Percentiles rank a stretch among this genome's conserved stretches.
Conservation (phyloP, 2,113 vertebrate species). For the Leiothrix lutea region DNA sequence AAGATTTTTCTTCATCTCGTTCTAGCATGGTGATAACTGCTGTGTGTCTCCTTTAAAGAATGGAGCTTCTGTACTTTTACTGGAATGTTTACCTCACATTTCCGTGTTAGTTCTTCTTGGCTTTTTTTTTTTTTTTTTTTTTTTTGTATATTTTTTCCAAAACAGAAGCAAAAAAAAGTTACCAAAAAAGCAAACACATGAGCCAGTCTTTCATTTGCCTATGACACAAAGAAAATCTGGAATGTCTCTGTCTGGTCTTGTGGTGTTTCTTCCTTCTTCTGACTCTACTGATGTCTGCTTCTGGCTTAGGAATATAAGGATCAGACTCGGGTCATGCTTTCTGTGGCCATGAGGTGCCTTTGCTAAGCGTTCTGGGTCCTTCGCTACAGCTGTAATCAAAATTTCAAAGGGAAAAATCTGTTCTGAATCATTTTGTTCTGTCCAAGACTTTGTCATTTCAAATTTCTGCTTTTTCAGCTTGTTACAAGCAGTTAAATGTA, state of each 20-base stretch:
- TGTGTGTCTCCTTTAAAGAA: constrained; percentile 64
- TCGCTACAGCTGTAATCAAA: neutral
- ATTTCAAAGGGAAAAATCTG: neutral
- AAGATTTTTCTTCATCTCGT: constrained; percentile 71
- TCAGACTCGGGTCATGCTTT: neutral
- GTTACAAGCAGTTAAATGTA: neutral
- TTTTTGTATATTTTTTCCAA: constrained; percentile 79
- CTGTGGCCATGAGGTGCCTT: neutral
- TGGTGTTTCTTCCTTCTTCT: neutral
- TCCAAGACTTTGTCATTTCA: neutral
- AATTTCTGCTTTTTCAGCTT: neutral
- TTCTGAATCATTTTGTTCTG: neutral
- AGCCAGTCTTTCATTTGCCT: constrained; percentile 55
- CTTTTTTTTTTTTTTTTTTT: constrained; percentile 75
- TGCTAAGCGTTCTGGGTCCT: neutral
- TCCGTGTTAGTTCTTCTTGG: constrained; percentile 69
- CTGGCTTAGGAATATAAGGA: neutral
- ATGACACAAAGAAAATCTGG: neutral
- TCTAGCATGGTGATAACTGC: constrained; percentile 76
- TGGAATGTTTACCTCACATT: constrained; percentile 75
- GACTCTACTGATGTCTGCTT: neutral
- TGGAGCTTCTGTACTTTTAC: constrained; percentile 66
- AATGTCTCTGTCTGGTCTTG: neutral
- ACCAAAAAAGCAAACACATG: neutral
- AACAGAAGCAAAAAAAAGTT: constrained; percentile 69